phyloP scores from a whole-genome alignment of 2,113 vertebrate species.

The Clupea harengus region DNA sequence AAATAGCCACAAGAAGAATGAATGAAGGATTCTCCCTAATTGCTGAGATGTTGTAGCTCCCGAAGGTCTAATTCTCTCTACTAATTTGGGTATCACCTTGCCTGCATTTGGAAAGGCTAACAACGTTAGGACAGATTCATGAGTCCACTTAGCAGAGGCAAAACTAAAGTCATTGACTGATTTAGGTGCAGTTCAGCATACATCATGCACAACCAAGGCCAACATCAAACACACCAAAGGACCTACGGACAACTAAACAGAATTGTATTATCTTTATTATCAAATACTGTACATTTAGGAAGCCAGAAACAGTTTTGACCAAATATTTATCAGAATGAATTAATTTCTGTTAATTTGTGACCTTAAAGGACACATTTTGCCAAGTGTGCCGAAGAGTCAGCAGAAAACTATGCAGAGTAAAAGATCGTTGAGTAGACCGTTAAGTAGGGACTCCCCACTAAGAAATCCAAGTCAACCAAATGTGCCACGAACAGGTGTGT shows the following conservation, averaged over 20 bases:
- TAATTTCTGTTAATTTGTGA: background rate
- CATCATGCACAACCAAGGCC: background rate
- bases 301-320: too few species aligned
- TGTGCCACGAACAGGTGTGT: background rate
- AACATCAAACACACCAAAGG: conserved; percentile 13
- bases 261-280: background rate
- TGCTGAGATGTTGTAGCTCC: background rate
- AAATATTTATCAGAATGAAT: too few species aligned
- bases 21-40: background rate
- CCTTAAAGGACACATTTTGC: background rate
- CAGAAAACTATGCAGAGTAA: background rate
- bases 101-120: conserved; percentile 12
- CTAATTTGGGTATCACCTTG: background rate
- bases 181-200: background rate
- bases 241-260: background rate
- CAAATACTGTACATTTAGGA: too few species aligned
- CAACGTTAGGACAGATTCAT: conserved; percentile 22
- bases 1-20: background rate
- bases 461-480: conserved; percentile 1
- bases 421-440: background rate
- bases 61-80: background rate
- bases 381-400: background rate
- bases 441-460: background rate
- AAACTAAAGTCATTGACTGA: background rate
- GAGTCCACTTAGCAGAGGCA: background rate